Evolutionary conservation across 2,888 invertebrate species (phyloP).

Genomic region (Alentia gelatinosa): DNA sequence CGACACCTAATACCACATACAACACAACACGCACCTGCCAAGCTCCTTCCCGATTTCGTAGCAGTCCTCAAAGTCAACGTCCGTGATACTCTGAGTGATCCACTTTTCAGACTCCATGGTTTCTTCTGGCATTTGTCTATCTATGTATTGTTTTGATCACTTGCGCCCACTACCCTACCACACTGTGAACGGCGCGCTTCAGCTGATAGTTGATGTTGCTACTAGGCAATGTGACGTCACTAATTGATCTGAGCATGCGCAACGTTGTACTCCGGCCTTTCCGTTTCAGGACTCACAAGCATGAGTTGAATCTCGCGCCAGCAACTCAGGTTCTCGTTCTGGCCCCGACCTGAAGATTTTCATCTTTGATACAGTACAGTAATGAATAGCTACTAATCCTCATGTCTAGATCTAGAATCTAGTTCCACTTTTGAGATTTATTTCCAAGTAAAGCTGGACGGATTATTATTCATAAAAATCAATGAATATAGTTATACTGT

Average conservation of each 20-base stretch:
- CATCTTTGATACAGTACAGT: no score
- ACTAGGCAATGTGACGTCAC: constrained; percentile 59
- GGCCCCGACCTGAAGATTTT: no score
- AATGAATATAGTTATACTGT: no score
- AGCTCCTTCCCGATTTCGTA: constrained; percentile 74
- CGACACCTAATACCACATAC: not conserved
- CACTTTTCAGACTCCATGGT: constrained; percentile 69
- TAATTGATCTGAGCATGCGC: constrained; percentile 43
- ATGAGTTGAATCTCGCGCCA: not conserved
- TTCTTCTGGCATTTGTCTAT: not conserved
- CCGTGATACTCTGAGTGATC: constrained; percentile 77
- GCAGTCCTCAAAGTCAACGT: constrained; percentile 70
- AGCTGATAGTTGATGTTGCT: constrained; percentile 48
- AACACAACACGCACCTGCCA: constrained; percentile 71
- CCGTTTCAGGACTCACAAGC: not conserved
- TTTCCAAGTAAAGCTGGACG: no score
- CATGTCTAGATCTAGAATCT: no score
- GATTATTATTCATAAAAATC: no score
- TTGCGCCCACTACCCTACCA: not conserved
- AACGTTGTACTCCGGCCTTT: not conserved
- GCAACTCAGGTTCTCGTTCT: not conserved
- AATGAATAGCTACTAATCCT: no score
- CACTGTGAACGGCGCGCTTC: not conserved
- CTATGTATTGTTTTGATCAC: not conserved
- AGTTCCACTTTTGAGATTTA: no score